Evolutionary conservation across 2,797 vertebrate species (phyloP), one percentile per base, ranked within the genome.

Genomic region (Coregonus suidteri): DNA sequence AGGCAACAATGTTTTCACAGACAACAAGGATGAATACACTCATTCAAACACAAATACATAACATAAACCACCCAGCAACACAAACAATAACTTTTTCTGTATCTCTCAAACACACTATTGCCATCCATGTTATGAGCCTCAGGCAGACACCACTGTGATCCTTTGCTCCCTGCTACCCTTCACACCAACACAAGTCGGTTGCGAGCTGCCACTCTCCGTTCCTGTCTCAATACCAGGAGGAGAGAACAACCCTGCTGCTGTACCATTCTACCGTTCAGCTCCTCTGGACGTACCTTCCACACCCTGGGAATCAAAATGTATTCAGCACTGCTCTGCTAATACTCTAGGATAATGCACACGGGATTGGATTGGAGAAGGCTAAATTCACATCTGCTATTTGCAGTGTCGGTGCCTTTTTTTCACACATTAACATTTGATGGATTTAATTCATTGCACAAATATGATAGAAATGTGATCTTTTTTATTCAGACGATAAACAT

Each of bases 341-440:
- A 82, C 83, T 78, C 25, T 76, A 90, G 90, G 89, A 92, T 93
- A 93, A 90, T 77, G 86, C 80, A 84, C 81, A 79, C 74, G 47
- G 80, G 84, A 87, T 86, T 91, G 79, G 79, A 90, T 88, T 66
- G 82, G 79, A 81, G 76, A 83, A 83, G 77, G 71, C 25, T 53
- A 51, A 80, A 80, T 78, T 82, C 81, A 77, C 73, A 67, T 52
- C 73, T 80, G 83, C 83, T 79, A 87, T 86, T 83, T 82, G 76
- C 65, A 35, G 31, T 77, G 82, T 77, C 80, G 25, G 76, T 80
- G 77, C 74, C 78, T 86, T 62, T 84, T 85, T 85, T 84, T 83
- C 78, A 79, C 81, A 16, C 83, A 82, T 76, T 47, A 68, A 76
- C 84, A 83, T 53, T 47, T 47, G 11, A 77, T 5, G 79, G 83